phyloP scores from a whole-genome alignment of 2,797 vertebrate species.

The Nasua narica region DNA sequence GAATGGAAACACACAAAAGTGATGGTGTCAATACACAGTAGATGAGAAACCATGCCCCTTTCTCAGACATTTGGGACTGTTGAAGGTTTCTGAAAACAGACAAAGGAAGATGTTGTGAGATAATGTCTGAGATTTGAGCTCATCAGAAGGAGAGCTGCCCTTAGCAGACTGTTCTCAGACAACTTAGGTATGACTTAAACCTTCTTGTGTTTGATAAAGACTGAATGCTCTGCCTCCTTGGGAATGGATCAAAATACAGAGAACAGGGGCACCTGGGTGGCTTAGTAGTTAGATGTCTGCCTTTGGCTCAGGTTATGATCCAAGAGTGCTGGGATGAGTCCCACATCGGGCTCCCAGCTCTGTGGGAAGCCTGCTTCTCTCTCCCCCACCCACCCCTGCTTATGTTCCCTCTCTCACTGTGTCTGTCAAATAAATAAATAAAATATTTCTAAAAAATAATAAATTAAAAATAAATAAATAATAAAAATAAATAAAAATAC shows the following conservation, averaged over 20 bases:
- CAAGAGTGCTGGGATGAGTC: neutral
- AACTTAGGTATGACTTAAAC: neutral
- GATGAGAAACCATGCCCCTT: neutral
- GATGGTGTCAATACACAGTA: neutral
- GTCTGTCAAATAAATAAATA: too few species aligned
- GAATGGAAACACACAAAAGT: neutral
- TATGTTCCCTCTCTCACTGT: too few species aligned
- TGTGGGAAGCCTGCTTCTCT: too few species aligned
- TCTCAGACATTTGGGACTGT: neutral
- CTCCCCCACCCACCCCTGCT: too few species aligned
- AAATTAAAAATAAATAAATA: too few species aligned
- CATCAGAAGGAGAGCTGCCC: neutral
- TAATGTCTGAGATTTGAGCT: constrained; percentile 23
- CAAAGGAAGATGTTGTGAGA: neutral
- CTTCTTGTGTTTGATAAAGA: neutral
- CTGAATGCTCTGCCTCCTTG: neutral
- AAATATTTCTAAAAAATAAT: too few species aligned
- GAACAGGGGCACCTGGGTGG: neutral
- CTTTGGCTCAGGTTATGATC: neutral
- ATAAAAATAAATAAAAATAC: neutral
- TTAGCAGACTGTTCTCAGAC: neutral
- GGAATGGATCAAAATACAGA: neutral
- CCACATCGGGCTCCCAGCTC: too few species aligned
- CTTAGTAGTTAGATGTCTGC: too few species aligned
- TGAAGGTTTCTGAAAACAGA: neutral